Evolutionary conservation across 2,797 vertebrate genomes (phyloP).

Genomic region (Graptemys geographica): DNA sequence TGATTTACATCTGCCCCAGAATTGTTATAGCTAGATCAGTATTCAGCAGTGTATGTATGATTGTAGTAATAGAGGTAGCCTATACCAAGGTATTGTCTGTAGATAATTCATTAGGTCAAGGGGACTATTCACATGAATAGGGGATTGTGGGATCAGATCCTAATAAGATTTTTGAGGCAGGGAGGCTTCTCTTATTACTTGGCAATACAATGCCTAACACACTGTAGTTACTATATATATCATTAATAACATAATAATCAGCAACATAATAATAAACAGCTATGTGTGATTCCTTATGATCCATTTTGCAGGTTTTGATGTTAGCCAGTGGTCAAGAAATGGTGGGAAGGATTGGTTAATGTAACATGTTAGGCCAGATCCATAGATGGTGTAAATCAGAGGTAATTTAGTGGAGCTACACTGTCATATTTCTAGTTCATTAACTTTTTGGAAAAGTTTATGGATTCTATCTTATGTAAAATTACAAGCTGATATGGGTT

Average conservation of each 20-base stretch:
- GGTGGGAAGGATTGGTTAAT: not conserved
- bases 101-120: not conserved
- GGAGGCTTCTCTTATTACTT: not conserved
- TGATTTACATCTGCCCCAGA: not conserved
- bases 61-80: not conserved
- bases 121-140: not conserved
- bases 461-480: conserved; percentile 32
- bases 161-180: not conserved
- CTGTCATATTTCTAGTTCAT: conserved; percentile 50
- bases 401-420: conserved; percentile 1
- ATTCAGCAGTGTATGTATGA: not conserved
- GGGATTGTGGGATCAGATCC: not conserved
- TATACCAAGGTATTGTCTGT: not conserved
- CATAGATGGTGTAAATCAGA: not conserved
- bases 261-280: no score
- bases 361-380: not conserved
- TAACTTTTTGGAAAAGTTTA: conserved; percentile 44
- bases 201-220: not conserved
- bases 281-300: not conserved
- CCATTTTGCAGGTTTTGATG: not conserved
- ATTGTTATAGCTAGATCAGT: not conserved
- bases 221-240: not conserved
- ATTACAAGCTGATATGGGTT: conserved; percentile 28
- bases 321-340: not conserved
- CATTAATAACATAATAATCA: not conserved